Base-by-base conservation (phyloP, 2,888 invertebrate genomes). In the Eristalis pertinax region DNA sequence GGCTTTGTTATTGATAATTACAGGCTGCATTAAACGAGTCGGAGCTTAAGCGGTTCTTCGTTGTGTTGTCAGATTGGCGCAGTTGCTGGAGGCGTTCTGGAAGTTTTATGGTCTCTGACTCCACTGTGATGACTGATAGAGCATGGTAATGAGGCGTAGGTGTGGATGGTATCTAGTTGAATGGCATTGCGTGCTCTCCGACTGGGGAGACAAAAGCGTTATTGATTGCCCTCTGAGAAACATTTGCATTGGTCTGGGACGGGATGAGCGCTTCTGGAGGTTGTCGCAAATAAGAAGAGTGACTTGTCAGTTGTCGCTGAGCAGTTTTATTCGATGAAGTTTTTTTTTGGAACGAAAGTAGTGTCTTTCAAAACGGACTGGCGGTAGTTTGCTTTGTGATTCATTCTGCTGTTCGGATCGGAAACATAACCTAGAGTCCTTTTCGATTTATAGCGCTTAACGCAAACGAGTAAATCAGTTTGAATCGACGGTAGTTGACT, bases 1-100 rank as follows among this genome's bases (percentile, higher is more conserved):
- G 65, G 56, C 68, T 64, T 38, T 64, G 76, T 77, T 73, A 65
- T 77, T 81, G 81, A 77, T 73, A 73, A 68, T 72, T 77, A 81
- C 63, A 68, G 68, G 72, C 72, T 58, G 67, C 63, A 41, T 64
- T 85, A 68, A 76, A 19, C 35, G 65, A 60, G 67, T n/a, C 24
- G 5, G 0, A 50, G 35, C 50, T 72, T 68, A 5, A 43, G 43
- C 19, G 41, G 19, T 4, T 11, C 8, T 72, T 41, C 3, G 2
- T n/a, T 64, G 41, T 41, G 35, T 8, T 32, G 32, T 10, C 32
- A 8, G 32, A 32, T 32, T 32, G 32, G 32, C 32, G 32, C 32
- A 32, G 32, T n/a, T 19, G 24, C 24, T 50, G 32, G n/a, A 64
- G 35, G 26, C 56, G 38, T 56, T 56, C 38, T 41, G 32, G 15